phyloP scores from a whole-genome alignment of 2,797 vertebrate genomes.

The Myripristis murdjan region DNA sequence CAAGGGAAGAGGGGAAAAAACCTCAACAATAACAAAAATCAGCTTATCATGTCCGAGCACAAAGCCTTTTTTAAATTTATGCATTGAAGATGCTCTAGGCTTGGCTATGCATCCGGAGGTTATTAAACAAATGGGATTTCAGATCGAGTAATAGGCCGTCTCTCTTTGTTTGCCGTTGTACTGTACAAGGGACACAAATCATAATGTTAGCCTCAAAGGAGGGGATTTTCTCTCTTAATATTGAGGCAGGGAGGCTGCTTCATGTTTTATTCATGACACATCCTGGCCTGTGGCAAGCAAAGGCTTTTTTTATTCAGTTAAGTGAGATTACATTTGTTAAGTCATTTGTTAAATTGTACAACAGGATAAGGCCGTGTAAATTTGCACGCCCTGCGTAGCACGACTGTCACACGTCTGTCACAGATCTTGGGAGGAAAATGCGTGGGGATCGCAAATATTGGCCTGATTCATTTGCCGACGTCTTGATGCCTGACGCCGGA shows the following conservation, averaged over 20 bases:
- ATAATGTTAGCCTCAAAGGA: constrained; percentile 45
- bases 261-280: constrained; percentile 80
- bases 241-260: constrained; percentile 15
- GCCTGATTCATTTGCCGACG: background rate
- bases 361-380: constrained; percentile 59
- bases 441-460: constrained; percentile 1
- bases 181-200: constrained; percentile 26
- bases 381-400: constrained; percentile 37
- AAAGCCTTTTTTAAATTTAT: constrained; percentile 25
- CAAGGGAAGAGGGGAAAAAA: background rate
- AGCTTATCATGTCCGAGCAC: background rate
- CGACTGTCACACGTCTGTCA: background rate
- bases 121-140: constrained; percentile 25
- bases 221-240: constrained; percentile 46
- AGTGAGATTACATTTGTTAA: constrained; percentile 80
- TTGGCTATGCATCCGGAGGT: background rate
- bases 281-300: constrained; percentile 58
- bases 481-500: too few species aligned
- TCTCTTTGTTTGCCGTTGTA: constrained; percentile 39
- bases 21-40: background rate
- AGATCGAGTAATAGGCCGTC: constrained; percentile 52
- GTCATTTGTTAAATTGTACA: constrained; percentile 77
- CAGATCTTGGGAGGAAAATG: constrained; percentile 2
- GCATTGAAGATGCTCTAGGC: constrained; percentile 50
- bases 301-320: constrained; percentile 64